Evolutionary conservation across 1,140 invertebrate species (phyloP), one percentile per base, ranked within the genome.

Genomic region (Goniozus legneri): DNA sequence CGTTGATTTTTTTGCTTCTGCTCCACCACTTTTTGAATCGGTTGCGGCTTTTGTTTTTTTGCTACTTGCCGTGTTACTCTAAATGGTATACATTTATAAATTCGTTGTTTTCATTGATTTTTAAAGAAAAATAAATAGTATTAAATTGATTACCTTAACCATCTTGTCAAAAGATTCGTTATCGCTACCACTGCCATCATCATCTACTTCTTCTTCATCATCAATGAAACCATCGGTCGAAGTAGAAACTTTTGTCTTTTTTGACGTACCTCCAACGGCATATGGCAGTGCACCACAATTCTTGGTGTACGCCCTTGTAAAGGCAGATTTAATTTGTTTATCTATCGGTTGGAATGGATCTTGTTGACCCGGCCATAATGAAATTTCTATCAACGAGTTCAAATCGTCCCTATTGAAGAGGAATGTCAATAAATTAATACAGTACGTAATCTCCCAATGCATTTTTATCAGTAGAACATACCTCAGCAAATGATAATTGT

Each of bases 291-390:
- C 71, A 19, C 80, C 73, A 0, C 81, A 77, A 50, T 85, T 84
- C 69, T 97, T 97, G 67, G 97, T 98, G 66, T 95, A 95, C 0
- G 84, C 77, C 33, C 91, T 82, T 0, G 96, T 98, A 66, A 98
- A 88, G 0, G 95, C 91, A 13, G 92, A 83, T 79, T 98, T 98
- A 0, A 88, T 83, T 85, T 91, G 50, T 32, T 47, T 40, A 58
- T 47, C 45, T 21, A 98, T 77, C 42, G 80, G 71, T 47, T 83
- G 80, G 76, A 90, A 82, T 0, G 85, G 84, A 69, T 95, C 87
- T 51, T 81, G 80, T 52, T 83, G 80, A 45, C 84, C 82, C 0
- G 90, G 85, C 92, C 93, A 97, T n/a, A 82, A 59, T 1, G 86
- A 84, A 12, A 97, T 61, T 66, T 97, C 94, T 8, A 86, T 72